Conservation (phyloP, 2,888 invertebrate genomes). For the Drosophila monieri region DNA sequence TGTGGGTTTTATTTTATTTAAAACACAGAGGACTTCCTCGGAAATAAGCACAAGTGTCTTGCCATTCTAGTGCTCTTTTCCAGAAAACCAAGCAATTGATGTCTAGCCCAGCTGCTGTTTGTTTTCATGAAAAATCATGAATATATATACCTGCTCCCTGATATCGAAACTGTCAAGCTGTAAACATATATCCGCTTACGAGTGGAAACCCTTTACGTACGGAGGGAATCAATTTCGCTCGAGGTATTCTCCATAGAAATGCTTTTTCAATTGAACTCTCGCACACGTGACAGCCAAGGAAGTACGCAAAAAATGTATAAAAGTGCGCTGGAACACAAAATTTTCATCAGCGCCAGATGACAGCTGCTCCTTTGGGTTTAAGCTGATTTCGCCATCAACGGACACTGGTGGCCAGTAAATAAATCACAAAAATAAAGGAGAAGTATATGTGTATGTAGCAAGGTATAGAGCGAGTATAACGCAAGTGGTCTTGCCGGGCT, state of each 20-base stretch:
- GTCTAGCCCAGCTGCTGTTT: slow-evolving; percentile 33
- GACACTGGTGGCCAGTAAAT: neutral
- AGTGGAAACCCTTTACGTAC: neutral
- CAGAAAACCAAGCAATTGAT: slow-evolving; percentile 1
- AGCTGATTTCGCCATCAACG: slow-evolving; percentile 30
- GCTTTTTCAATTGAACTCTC: slow-evolving; percentile 42
- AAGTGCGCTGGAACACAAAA: slow-evolving; percentile 16
- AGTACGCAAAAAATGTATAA: no score
- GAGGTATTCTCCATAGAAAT: slow-evolving; percentile 33
- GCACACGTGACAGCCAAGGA: slow-evolving; percentile 23
- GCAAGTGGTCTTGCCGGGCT: slow-evolving; percentile 8
- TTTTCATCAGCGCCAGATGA: slow-evolving; percentile 41
- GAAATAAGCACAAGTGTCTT: neutral
- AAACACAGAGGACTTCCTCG: neutral
- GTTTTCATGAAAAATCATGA: slow-evolving; percentile 10
- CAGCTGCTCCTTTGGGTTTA: slow-evolving; percentile 26
- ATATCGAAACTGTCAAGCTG: slow-evolving; percentile 43
- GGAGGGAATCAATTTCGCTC: slow-evolving; percentile 37
- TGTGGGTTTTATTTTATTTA: neutral
- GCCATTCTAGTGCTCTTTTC: neutral
- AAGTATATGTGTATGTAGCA: slow-evolving; percentile 6
- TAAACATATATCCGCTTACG: slow-evolving; percentile 34
- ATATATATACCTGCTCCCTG: slow-evolving; percentile 15
- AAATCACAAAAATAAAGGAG: slow-evolving; percentile 2
- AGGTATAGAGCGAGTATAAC: neutral